Base-by-base conservation (phyloP, 2,888 invertebrate genomes). In the Melanotus villosus region DNA sequence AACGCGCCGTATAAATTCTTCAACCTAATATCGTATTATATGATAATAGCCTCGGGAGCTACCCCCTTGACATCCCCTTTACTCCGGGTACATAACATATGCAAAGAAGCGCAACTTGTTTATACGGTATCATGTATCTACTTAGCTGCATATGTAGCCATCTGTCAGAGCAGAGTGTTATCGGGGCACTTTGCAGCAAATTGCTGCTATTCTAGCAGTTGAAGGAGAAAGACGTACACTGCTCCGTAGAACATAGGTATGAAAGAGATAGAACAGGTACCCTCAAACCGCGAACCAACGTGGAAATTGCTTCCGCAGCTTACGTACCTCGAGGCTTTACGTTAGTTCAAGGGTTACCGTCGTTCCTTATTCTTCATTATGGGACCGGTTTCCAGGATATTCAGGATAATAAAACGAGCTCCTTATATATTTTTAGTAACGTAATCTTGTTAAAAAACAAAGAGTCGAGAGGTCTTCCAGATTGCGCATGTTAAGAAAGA, bases 101-200 rank as follows among this genome's bases (percentile, higher is more conserved):
- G 84, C 83, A 83, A 84, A 82, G 81, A 77, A 80, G 80, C 83
- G 83, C 57, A 50, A 64, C 84, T 84, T 84, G 83, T 84, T 84
- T 84, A 84, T 82, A 82, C 81, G 71, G 52, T 63, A 64, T 64
- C 69, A 45, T 79, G 80, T 80, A 79, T 82, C 81, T 80, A 80
- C 77, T 78, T 76, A 78, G 80, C 80, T 77, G 82, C 83, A 83
- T 83, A 80, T 84, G 83, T 83, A 83, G 80, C 82, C 84, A 84
- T 84, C 84, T 83, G 84, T 83, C 83, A 83, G 80, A 77, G 75
- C 76, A 78, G 77, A 76, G 78, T 80, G 83, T 84, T 84, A 84
- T 84, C 84, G 81, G 81, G 79, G 80, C 82, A 83, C 81, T 84
- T 83, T 83, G 79, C 78, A 77, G 81, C 82, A 83, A 84, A 84